Evolutionary conservation across 2,888 invertebrate species (phyloP).

Genomic region (Tiliacea aurago): DNA sequence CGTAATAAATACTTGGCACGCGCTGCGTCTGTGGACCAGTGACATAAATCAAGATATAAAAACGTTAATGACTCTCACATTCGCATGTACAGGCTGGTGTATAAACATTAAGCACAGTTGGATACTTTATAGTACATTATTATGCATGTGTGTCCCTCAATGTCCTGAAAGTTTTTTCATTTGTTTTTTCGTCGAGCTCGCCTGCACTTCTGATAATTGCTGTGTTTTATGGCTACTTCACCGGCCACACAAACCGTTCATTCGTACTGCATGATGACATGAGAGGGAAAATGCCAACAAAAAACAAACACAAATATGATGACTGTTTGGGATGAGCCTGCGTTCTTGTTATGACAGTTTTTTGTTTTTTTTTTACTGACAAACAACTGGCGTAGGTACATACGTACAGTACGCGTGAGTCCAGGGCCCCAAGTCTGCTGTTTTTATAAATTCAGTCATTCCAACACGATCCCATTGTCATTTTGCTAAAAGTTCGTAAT

Average conservation of each 20-base stretch:
- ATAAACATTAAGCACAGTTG: conserved; percentile 55
- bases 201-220: conserved; percentile 65
- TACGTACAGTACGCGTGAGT: too few species aligned
- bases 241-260: conserved; percentile 53
- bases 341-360: conserved; percentile 16
- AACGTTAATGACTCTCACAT: conserved; percentile 58
- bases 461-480: too few species aligned
- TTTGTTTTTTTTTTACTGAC: background rate
- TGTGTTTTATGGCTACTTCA: conserved; percentile 63
- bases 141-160: conserved; percentile 53
- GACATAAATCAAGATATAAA: conserved; percentile 63
- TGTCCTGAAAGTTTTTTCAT: conserved; percentile 61
- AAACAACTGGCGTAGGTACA: background rate
- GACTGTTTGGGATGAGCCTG: conserved; percentile 41
- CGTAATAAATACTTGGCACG: conserved; percentile 64
- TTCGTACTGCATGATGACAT: conserved; percentile 46
- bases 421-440: too few species aligned
- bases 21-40: conserved; percentile 40
- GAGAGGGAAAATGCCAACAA: conserved; percentile 51
- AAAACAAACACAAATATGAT: conserved; percentile 47
- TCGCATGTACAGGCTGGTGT: conserved; percentile 38
- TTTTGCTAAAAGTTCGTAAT: too few species aligned
- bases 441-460: too few species aligned
- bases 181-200: conserved; percentile 53
- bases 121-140: conserved; percentile 50